These are phyloP conservation scores for Potorous gilbertii DNA, from an alignment of 2,797 vertebrate species.

Conservation along the genomic window DNA sequence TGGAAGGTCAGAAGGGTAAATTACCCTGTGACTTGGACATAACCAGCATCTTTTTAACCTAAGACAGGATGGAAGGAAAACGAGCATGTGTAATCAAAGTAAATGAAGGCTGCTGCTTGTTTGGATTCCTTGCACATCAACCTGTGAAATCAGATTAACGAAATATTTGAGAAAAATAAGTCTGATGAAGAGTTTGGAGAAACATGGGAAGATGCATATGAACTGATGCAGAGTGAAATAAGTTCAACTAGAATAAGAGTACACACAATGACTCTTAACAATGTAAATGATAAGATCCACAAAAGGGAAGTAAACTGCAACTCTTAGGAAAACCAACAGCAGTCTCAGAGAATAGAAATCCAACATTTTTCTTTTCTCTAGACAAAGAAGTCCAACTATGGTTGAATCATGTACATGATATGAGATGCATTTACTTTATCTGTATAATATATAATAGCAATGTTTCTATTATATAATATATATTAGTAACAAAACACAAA, in stretches of 20 bases:
- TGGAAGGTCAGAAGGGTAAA: constrained; percentile 73
- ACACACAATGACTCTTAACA: not conserved
- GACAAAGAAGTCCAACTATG: not conserved
- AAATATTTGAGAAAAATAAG: constrained; percentile 46
- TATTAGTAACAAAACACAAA: not conserved
- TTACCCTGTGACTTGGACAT: constrained; percentile 59
- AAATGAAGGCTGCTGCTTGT: constrained; percentile 27
- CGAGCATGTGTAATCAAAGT: constrained; percentile 55
- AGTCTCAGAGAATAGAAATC: not conserved
- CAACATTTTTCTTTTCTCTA: not conserved
- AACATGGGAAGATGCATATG: not conserved
- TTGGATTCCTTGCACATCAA: not conserved
- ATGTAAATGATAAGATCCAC: not conserved
- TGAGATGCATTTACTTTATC: not conserved
- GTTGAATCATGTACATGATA: not conserved
- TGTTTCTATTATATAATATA: too few species aligned
- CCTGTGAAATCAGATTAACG: constrained; percentile 31
- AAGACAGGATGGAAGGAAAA: constrained; percentile 41
- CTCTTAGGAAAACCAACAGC: not conserved
- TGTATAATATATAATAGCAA: too few species aligned
- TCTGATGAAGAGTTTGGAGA: not conserved
- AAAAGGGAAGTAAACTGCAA: not conserved
- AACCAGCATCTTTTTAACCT: constrained; percentile 65
- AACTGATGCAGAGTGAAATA: not conserved
- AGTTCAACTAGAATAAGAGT: not conserved